These are phyloP conservation scores for Drosophila neonasuta DNA, from an alignment of 2,888 invertebrate species.

Conservation along the genomic window DNA sequence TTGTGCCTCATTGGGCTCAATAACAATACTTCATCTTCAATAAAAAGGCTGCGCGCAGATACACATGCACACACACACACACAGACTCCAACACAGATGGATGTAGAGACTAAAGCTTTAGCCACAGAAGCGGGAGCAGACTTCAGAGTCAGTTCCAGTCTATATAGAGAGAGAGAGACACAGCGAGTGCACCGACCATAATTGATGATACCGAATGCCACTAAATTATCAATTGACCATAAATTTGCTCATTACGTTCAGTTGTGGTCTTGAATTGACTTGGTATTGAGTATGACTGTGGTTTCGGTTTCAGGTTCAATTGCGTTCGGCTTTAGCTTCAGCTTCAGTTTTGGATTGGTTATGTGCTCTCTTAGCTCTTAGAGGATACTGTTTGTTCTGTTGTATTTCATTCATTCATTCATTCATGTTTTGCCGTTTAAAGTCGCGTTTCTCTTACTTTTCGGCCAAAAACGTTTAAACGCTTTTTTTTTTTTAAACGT, in stretches of 20 bases:
- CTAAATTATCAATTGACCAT: constrained; percentile 82
- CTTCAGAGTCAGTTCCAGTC: constrained; percentile 20
- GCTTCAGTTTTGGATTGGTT: constrained; percentile 7
- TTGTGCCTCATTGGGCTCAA: constrained; percentile 80
- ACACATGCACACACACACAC: not conserved
- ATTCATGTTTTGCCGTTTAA: constrained; percentile 55
- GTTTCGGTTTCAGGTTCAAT: constrained; percentile 1
- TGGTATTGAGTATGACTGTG: not conserved
- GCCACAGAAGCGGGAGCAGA: constrained; percentile 20
- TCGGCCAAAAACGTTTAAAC: constrained; percentile 57
- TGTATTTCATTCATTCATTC: constrained; percentile 43
- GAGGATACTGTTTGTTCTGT: constrained; percentile 25
- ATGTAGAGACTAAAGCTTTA: not conserved
- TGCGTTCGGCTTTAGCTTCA: constrained; percentile 1
- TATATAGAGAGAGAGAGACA: constrained; percentile 2
- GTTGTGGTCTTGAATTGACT: constrained; percentile 38
- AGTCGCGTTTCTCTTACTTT: constrained; percentile 16
- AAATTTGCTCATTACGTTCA: constrained; percentile 82
- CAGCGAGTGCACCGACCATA: constrained; percentile 58
- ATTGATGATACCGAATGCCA: constrained; percentile 82
- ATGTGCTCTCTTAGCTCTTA: constrained; percentile 13
- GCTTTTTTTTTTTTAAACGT: constrained; percentile 47
- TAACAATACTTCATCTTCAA: constrained; percentile 80
- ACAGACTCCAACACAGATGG: constrained; percentile 10
- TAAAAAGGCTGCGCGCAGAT: constrained; percentile 38